Base-by-base conservation (phyloP, 2,888 invertebrate genomes). In the Phaedon cochleariae region DNA sequence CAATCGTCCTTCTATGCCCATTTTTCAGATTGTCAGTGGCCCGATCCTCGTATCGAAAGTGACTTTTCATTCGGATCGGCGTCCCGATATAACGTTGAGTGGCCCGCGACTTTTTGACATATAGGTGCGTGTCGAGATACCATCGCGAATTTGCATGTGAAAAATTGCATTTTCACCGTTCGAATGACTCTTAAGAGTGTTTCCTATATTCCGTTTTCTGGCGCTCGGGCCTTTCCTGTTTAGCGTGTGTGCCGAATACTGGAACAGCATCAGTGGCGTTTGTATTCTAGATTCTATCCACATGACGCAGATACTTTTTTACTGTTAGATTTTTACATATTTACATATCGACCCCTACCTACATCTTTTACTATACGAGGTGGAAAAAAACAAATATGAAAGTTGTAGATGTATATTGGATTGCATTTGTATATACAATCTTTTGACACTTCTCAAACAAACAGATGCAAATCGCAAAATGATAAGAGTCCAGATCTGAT, bases 121-220 rank as follows among this genome's bases (percentile, higher is more conserved):
- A 70, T 70, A 52, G 67, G 67, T 62, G 65, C 64, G 63, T 67
- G 67, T 66, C 69, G 68, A 68, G 69, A 72, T 72, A 69, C 65
- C 58, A 65, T 64, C 63, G 63, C 62, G 67, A 73, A 73, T 72
- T 72, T 71, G 71, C 70, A 74, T 72, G 64, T 71, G 70, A 74
- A 71, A 74, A 74, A 73, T 74, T 73, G 67, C 69, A 71, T 73
- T 73, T 73, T 67, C 67, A 65, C 67, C 72, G 71, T 74, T 73
- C 70, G 73, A 71, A 71, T 68, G 71, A 68, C 67, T 70, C 66
- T 68, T 66, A 70, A 68, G 69, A 62, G 61, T 61, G 67, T 69
- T 64, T 69, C 66, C 62, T 53, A 67, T 53, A 67, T 67, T 64
- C 52, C 51, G 58, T 55, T 51, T 61, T 54, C 10, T 41, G 60